Percentiles rank a stretch among this genome's conserved stretches.
These are phyloP conservation scores for Oxycera nigricornis DNA, from an alignment of 2,888 invertebrate genomes.

Conservation along the genomic window DNA sequence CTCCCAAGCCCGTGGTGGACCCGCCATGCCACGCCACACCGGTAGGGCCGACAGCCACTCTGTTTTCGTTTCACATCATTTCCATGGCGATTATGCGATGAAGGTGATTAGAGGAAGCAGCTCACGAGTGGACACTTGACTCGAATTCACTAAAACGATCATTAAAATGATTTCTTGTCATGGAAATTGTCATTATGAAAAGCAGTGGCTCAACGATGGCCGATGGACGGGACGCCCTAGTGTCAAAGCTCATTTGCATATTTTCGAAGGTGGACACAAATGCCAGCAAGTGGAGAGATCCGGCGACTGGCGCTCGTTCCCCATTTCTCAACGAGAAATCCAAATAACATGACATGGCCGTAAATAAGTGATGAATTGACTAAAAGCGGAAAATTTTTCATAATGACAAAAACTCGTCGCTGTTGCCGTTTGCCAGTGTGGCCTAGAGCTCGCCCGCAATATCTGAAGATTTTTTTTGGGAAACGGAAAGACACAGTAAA, in stretches of 20 bases:
- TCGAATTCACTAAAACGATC: conserved; percentile 10
- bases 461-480: too few relatives aligned
- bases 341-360: conserved; percentile 18
- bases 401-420: neutral
- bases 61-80: conserved; percentile 19
- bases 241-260: conserved; percentile 45
- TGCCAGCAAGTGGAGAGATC: conserved; percentile 38
- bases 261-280: conserved; percentile 39
- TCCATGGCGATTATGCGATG: conserved; percentile 10
- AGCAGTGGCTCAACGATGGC: conserved; percentile 37
- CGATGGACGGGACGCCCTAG: conserved; percentile 39
- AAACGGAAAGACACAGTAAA: too few relatives aligned
- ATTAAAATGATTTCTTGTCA: conserved; percentile 32
- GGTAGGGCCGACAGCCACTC: neutral
- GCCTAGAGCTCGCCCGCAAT: too few relatives aligned
- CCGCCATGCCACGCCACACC: neutral
- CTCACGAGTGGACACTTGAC: conserved; percentile 17
- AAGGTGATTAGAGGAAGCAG: conserved; percentile 12
- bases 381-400: conserved; percentile 5
- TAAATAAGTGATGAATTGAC: conserved; percentile 16
- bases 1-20: neutral
- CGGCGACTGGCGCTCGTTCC: neutral
- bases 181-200: conserved; percentile 40
- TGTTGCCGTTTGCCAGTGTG: too few relatives aligned
- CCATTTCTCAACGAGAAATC: conserved; percentile 19